Evolutionary conservation across 2,797 vertebrate species (phyloP).

Genomic region (Sphenopsis melanotis): DNA sequence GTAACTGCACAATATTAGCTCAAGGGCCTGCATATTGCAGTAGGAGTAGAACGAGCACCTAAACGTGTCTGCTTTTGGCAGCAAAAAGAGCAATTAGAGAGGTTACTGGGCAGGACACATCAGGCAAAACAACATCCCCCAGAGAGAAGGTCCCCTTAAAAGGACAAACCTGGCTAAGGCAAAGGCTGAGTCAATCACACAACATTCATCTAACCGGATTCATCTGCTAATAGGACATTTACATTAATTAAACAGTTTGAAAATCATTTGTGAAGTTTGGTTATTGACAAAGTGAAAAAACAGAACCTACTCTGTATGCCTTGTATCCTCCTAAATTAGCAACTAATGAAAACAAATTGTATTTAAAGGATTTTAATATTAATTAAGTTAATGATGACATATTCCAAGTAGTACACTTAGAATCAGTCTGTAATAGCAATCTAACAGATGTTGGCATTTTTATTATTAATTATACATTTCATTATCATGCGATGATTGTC

Average conservation of each 20-base stretch:
- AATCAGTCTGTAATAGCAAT: conserved; percentile 75
- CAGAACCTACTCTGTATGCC: conserved; percentile 53
- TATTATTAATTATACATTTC: conserved; percentile 84
- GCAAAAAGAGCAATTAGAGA: neutral
- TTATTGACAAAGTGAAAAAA: conserved; percentile 49
- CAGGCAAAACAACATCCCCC: neutral
- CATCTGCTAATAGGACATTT: conserved; percentile 28
- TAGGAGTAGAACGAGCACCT: neutral
- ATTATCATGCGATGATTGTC: conserved; percentile 83
- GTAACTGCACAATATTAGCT: neutral
- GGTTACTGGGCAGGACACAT: neutral
- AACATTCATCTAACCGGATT: neutral
- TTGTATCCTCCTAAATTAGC: conserved; percentile 67
- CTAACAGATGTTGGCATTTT: conserved; percentile 85
- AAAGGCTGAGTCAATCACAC: neutral
- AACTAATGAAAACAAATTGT: conserved; percentile 79
- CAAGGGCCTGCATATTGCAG: neutral
- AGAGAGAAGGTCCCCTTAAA: neutral
- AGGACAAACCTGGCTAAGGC: neutral
- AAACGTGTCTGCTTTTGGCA: neutral
- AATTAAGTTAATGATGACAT: conserved; percentile 80
- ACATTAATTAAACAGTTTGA: conserved; percentile 38
- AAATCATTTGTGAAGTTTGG: conserved; percentile 58
- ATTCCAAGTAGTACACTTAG: conserved; percentile 74
- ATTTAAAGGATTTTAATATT: conserved; percentile 80